These are phyloP conservation scores for Poeciliopsis presidionis DNA, from an alignment of 2,797 vertebrate genomes.

Conservation along the genomic window DNA sequence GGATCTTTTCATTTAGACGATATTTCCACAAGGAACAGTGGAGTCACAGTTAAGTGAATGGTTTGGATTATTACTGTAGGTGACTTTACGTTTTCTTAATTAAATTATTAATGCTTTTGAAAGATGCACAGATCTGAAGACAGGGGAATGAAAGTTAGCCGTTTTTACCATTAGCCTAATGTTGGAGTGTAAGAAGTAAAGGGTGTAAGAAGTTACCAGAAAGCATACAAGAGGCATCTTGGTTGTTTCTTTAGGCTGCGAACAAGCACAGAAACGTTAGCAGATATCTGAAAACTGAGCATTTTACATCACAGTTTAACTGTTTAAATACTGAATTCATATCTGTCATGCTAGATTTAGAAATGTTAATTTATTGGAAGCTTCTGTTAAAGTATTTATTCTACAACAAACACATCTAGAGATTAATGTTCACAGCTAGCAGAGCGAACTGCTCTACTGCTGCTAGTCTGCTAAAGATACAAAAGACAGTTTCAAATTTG, in stretches of 20 bases:
- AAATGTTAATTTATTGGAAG: neutral
- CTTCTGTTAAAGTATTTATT: neutral
- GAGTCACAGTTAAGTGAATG: slow-evolving; percentile 40
- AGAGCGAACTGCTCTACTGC: neutral
- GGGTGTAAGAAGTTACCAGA: neutral
- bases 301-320: neutral
- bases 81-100: slow-evolving; percentile 41
- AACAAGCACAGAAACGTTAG: neutral
- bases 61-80: slow-evolving; percentile 49
- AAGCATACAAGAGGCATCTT: neutral
- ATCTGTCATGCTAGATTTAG: neutral
- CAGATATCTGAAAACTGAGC: neutral
- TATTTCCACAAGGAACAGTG: slow-evolving; percentile 62
- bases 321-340: neutral
- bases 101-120: slow-evolving; percentile 4
- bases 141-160: neutral
- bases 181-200: neutral
- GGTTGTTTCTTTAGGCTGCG: neutral
- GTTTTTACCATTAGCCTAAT: neutral
- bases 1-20: slow-evolving; percentile 59
- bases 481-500: neutral
- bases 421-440: neutral
- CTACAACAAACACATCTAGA: neutral
- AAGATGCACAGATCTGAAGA: neutral
- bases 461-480: neutral